Evolutionary conservation across 2,888 invertebrate genomes (phyloP), one percentile per base, ranked within the genome.

Genomic region (Tigriopus californicus): DNA sequence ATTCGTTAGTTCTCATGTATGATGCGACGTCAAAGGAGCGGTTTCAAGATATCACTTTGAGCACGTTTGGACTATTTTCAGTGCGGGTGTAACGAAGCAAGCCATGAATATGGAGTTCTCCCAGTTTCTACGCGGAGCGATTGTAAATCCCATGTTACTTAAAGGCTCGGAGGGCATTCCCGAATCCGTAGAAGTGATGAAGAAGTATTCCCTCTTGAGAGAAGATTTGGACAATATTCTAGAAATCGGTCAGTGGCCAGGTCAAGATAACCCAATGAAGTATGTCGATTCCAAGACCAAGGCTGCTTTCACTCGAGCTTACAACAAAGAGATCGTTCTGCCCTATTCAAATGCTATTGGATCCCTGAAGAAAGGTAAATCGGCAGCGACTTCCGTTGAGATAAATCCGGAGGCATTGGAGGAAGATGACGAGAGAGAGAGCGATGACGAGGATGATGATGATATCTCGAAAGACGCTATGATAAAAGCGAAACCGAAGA

Each of bases 161-260:
- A 72, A 79, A 2, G 85, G 82, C 1, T 63, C 71, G 0, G 84
- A 84, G 0, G 91, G 89, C 6, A 79, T 94, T 1, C 69, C 75
- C 0, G 68, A 69, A 20, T 74, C 75, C 11, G 67, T 77, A 10
- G 71, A 77, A 59, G 79, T 88, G 0, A 70, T 97, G 49, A 74
- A 77, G 5, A 74, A 80, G 6, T 98, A 99, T 71, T 82, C 85
- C 68, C 75, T 98, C 61, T 70, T 88, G 58, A 78, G 89, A 61
- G 95, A 97, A 67, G 98, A 99, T 70, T 74, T 94, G 65, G 94
- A 95, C 63, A 83, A 83, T 12, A 73, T 98, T 25, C 73, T 83
- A 11, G 97, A 98, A 68, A 70, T 97, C 40, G 80, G 85, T 0
- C 70, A 80, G 42, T 97, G 94, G 92, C 82, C 87, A 0, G 80